A percentile compares a stretch with the other conserved stretches of the same genome.
Conservation (phyloP, 2,797 vertebrate genomes). For the Coreius guichenoti region DNA sequence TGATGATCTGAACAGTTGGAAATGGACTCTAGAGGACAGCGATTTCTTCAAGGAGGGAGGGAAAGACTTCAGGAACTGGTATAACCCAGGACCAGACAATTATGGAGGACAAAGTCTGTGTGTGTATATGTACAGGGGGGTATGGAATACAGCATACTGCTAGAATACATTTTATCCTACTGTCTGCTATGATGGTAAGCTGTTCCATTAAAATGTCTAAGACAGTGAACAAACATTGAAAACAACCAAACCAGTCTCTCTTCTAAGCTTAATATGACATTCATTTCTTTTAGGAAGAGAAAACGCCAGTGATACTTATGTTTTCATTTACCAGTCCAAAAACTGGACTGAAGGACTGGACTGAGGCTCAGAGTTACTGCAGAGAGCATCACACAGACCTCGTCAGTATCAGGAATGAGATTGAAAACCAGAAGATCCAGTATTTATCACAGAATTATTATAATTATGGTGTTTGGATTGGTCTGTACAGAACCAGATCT, state of each 20-base stretch:
- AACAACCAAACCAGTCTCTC: not conserved
- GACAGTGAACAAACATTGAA: not conserved
- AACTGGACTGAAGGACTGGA: conserved; percentile 42
- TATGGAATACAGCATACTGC: not conserved
- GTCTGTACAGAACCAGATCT: conserved; percentile 48
- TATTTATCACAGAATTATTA: not conserved
- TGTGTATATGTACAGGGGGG: not conserved
- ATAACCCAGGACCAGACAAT: not conserved
- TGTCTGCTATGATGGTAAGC: conserved; percentile 50
- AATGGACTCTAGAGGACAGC: conserved; percentile 55
- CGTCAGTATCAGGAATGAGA: conserved; percentile 16
- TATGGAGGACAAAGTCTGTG: not conserved
- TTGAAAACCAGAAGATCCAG: conserved; percentile 25
- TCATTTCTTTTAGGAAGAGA: conserved; percentile 17
- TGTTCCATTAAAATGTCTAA: not conserved
- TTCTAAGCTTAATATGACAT: not conserved
- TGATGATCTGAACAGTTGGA: conserved; percentile 57
- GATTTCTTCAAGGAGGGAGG: not conserved
- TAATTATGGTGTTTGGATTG: not conserved
- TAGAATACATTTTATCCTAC: accelerated
- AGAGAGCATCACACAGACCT: conserved; percentile 39
- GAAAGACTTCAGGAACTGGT: conserved; percentile 36
- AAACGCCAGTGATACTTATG: conserved; percentile 12
- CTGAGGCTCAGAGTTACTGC: conserved; percentile 48
- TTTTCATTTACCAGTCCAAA: not conserved